These are phyloP conservation scores for Pagrus major DNA, from an alignment of 2,113 vertebrate species.

Conservation along the genomic window DNA sequence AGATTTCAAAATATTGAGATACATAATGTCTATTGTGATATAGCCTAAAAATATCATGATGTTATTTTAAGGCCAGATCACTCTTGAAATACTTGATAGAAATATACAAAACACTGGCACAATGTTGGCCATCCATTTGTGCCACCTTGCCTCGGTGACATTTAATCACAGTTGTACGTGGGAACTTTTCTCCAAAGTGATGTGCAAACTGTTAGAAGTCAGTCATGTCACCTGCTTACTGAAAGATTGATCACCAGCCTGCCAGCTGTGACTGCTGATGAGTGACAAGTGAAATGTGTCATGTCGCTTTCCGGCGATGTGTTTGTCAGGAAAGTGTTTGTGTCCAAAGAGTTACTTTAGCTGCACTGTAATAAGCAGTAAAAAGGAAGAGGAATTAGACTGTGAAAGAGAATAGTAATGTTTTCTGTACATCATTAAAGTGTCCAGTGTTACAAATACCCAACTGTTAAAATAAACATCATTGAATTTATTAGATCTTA, in stretches of 20 bases:
- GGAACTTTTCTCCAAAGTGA: constrained; percentile 69
- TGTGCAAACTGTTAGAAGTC: constrained; percentile 62
- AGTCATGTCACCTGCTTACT: constrained; percentile 71
- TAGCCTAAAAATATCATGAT: too few species aligned
- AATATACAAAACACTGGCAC: constrained; percentile 24
- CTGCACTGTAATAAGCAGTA: constrained; percentile 57
- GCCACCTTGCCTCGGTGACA: constrained; percentile 20
- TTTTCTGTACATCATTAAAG: not conserved
- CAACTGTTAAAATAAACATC: constrained; percentile 1
- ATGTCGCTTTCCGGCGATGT: constrained; percentile 71
- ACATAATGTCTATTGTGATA: too few species aligned
- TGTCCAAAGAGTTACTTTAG: constrained; percentile 71
- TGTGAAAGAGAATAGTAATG: not conserved
- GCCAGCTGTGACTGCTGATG: constrained; percentile 74
- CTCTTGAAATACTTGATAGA: not conserved
- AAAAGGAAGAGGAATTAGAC: constrained; percentile 25
- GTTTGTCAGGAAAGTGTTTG: constrained; percentile 73
- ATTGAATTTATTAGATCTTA: not conserved
- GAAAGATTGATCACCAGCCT: constrained; percentile 77
- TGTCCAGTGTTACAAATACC: not conserved
- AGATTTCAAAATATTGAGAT: too few species aligned
- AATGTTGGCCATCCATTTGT: not conserved
- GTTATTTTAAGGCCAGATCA: too few species aligned
- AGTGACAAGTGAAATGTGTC: constrained; percentile 83
- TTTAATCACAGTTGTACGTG: constrained; percentile 57